Base-by-base conservation (phyloP, 2,797 vertebrate genomes). In the Neosilurus mollespiculum region DNA sequence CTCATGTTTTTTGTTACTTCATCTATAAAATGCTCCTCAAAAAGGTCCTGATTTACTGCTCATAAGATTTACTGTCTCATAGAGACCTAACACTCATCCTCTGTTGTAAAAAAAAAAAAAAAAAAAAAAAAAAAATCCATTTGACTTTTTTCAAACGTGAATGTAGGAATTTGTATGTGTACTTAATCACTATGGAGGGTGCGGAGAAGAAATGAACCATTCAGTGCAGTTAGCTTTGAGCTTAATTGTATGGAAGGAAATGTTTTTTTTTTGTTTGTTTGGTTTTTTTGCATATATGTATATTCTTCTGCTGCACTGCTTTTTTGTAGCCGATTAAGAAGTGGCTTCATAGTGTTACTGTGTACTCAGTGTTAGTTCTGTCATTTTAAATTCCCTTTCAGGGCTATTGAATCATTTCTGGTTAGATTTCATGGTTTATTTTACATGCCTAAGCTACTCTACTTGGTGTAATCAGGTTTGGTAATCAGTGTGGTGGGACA, bases 11-110 rank as follows among this genome's bases (percentile, higher is more conserved):
- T 67, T 77, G 62, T 80, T 59, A 51, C 24, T 59, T 72, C 22
- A 54, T 87, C 73, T 34, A 16, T 12, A 69, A 43, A 20, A 79
- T 78, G 53, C 79, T 12, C 83, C 85, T 22, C 10, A 80, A 81
- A 24, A 69, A 84, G 70, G 85, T 84, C 89, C 49, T 87, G 83
- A 87, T 88, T 85, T 88, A 83, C 77, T 76, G 65, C 9, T 66
- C 73, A 54, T 76, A 61, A 49, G 78, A 43, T 64, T 78, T 78
- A 64, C 14, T 37, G 80, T 71, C 84, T 70, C 67, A 8, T 4
- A 72, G 34, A 37, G 34, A 18, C 26, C 37, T 14, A 67, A 71
- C 61, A 56, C 72, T 77, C 9, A 10, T 83, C 59, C 53, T 77
- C 43, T 78, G 64, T 6, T 66, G 72, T 59, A 59, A 64, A 71